phyloP scores from a whole-genome alignment of 2,113 vertebrate genomes.

The Scomber japonicus region DNA sequence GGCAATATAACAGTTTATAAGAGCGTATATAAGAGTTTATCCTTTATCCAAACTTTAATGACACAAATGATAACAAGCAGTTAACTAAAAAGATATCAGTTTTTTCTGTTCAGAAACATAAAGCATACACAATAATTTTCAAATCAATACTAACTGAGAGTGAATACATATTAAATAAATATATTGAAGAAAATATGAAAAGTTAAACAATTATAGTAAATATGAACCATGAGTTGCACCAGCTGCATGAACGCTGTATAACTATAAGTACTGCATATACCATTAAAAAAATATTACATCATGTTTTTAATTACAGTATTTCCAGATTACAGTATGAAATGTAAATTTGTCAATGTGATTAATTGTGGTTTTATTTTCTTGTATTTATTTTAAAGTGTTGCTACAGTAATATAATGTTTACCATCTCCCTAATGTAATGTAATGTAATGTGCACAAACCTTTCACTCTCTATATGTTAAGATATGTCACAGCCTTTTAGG shows the following conservation, averaged over 20 bases:
- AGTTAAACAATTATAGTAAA: background rate
- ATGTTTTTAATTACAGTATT: no score
- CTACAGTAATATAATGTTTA: no score
- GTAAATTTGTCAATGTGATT: no score
- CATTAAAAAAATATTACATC: no score
- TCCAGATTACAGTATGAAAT: no score
- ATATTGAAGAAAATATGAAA: no score
- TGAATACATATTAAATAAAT: background rate
- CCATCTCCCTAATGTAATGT: no score
- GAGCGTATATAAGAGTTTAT: background rate
- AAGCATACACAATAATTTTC: background rate
- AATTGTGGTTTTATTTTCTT: no score
- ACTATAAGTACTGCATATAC: no score
- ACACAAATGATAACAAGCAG: background rate
- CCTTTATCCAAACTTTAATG: constrained; percentile 4
- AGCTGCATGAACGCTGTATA: no score
- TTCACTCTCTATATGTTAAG: constrained; percentile 13
- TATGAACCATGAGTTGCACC: no score
- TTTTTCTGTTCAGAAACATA: background rate
- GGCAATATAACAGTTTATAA: background rate
- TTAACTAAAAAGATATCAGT: background rate
- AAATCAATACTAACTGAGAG: background rate
- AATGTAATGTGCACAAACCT: background rate
- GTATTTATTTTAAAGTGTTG: no score
- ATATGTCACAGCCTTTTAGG: background rate